Base-by-base conservation (phyloP, 2,888 invertebrate species). In the Tromatobia lineatoria region DNA sequence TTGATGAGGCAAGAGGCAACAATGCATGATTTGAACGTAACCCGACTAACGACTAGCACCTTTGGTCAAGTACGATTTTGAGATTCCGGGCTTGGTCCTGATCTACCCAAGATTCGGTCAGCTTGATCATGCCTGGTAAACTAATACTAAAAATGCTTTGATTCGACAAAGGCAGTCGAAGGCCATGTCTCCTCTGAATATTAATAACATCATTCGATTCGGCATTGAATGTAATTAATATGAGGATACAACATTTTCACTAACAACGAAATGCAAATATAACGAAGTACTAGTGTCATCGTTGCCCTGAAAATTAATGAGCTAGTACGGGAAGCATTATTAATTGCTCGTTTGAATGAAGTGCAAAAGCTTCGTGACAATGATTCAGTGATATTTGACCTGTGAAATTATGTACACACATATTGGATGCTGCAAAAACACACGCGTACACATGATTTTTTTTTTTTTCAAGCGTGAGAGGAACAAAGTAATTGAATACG, bases 391-490 rank as follows among this genome's bases (percentile, higher is more conserved):
- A 45, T 59, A 69, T 69, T 59, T 73, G 69, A 78, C 57, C 83
- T 74, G 78, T 66, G 29, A 64, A 81, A 81, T 84, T 84, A 66
- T 74, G 34, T 42, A 34, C 50, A 70, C 74, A 47, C 74, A 47
- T 74, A 61, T 8, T 59, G 57, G 34, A 47, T 66, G 29, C 67
- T 25, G 54, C 77, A 69, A 23, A n/a, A 67, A 74, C 7, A 38
- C 47, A 45, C 42, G 20, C 13, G 59, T 18, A 64, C 47, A 25
- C 34, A 57, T 45, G 38, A 18, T 11, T 74, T 47, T 29, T 59
- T 8, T 54, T 52, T 57, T 57, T 73, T 25, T n/a, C 29, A 15
- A 23, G 23, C 70, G 70, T 13, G 59, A 61, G n/a, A 61, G 70
- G 74, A 23, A 61, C 47, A 79, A 50, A 80, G 54, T 47, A 34